Evolutionary conservation across 2,113 vertebrate species (phyloP).

Genomic region (Hystrix brachyura): DNA sequence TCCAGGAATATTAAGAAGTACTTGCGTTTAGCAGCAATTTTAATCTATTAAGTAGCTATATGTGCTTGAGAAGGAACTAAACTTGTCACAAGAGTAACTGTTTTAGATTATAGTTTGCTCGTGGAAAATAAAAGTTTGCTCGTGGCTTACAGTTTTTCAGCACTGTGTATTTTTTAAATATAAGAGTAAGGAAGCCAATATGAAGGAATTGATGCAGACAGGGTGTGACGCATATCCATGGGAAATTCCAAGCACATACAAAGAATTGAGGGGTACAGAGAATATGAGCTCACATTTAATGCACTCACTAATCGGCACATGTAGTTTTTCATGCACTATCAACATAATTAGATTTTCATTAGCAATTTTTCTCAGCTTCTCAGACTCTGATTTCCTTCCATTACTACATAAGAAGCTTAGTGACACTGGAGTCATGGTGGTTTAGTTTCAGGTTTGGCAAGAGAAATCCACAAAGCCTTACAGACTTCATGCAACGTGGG

Average conservation of each 20-base stretch:
- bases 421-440: not conserved
- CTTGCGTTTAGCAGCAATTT: not conserved
- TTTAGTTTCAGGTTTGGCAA: not conserved
- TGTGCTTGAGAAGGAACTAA: not conserved
- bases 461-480: not conserved
- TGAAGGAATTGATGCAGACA: not conserved
- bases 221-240: not conserved
- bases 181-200: not conserved
- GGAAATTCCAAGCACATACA: not conserved
- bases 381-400: not conserved
- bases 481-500: no score
- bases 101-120: not conserved
- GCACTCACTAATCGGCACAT: not conserved
- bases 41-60: not conserved
- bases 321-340: not conserved
- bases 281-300: not conserved
- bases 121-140: not conserved
- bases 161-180: not conserved
- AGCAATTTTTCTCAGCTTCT: constrained; percentile 30
- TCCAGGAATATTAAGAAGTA: not conserved
- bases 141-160: not conserved
- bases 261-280: not conserved
- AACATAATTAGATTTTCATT: constrained; percentile 35
- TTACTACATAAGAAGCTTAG: not conserved
- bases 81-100: not conserved